Evolutionary conservation across 2,888 invertebrate species (phyloP).

Genomic region (Agriotes lineatus): DNA sequence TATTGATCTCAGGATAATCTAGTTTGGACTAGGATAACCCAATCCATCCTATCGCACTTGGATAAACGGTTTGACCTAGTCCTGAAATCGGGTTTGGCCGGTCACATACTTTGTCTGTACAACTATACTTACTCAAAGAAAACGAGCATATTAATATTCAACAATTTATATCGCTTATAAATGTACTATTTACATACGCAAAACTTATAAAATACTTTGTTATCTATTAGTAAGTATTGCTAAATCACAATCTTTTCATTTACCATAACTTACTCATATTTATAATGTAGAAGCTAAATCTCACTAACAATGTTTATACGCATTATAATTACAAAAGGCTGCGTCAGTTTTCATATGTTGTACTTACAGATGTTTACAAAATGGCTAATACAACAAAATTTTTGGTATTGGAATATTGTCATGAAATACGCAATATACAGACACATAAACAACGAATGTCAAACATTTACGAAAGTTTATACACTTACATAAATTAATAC

Average conservation of each 20-base stretch:
- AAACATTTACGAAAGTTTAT: conserved; percentile 15
- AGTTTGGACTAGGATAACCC: too few relatives aligned
- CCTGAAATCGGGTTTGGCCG: too few relatives aligned
- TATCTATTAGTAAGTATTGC: conserved; percentile 47
- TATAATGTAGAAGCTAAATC: conserved; percentile 34
- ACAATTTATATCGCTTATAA: conserved; percentile 22
- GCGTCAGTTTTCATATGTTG: conserved; percentile 7
- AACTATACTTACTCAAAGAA: background rate
- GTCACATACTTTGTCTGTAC: too few relatives aligned
- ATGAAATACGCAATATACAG: conserved; percentile 4
- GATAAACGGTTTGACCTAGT: too few relatives aligned
- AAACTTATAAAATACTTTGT: conserved; percentile 41
- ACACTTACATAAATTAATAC: conserved; percentile 26
- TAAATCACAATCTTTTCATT: conserved; percentile 50
- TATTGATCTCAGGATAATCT: too few relatives aligned
- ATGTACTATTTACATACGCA: conserved; percentile 36
- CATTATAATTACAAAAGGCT: conserved; percentile 17
- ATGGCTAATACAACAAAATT: conserved; percentile 4
- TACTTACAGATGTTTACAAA: conserved; percentile 22
- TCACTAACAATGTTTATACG: conserved; percentile 37
- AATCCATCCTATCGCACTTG: too few relatives aligned
- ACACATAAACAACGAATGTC: conserved; percentile 20
- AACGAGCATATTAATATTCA: conserved; percentile 2
- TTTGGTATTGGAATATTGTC: conserved; percentile 25
- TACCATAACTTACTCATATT: conserved; percentile 28